Evolutionary conservation across 53 echinoderm and acorn worm species (phyloP).

Genomic region (Holothuria scabra): DNA sequence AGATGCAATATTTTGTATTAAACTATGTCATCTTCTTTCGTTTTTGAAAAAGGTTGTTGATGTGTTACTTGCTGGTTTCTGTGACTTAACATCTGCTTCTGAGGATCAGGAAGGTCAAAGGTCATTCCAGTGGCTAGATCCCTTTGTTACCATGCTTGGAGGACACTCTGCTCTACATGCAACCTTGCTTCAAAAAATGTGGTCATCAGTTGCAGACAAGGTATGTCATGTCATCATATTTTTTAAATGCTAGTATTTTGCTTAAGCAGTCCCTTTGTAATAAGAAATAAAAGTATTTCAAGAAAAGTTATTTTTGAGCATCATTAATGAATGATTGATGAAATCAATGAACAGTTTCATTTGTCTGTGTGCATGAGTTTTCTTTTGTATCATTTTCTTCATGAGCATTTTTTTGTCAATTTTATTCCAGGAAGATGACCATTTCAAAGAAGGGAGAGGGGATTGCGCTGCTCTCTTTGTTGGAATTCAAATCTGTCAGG

Average conservation of each 20-base stretch:
- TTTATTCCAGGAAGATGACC: too few species aligned
- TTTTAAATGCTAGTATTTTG: neutral
- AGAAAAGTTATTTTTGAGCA: too few species aligned
- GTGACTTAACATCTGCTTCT: neutral
- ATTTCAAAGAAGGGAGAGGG: too few species aligned
- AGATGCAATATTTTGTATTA: too few species aligned
- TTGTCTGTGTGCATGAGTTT: too few species aligned
- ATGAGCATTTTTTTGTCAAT: too few species aligned
- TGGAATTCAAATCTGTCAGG: too few species aligned
- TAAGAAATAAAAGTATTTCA: too few species aligned
- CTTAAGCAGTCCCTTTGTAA: neutral
- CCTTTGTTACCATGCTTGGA: slow-evolving; percentile 12
- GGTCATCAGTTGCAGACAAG: neutral
- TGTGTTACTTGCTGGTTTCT: slow-evolving; percentile 1
- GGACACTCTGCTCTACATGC: slow-evolving; percentile 21
- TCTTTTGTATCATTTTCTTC: too few species aligned
- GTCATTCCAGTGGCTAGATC: slow-evolving; percentile 7
- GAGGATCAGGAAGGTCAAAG: neutral
- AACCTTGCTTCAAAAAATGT: neutral
- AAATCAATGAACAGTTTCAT: too few species aligned
- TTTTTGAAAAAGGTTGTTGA: neutral
- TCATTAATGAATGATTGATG: too few species aligned
- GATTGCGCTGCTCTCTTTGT: too few species aligned
- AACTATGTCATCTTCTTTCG: neutral
- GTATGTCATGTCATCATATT: neutral